These are phyloP conservation scores for Heliconius hortense DNA, from an alignment of 2,888 invertebrate species.

Conservation along the genomic window DNA sequence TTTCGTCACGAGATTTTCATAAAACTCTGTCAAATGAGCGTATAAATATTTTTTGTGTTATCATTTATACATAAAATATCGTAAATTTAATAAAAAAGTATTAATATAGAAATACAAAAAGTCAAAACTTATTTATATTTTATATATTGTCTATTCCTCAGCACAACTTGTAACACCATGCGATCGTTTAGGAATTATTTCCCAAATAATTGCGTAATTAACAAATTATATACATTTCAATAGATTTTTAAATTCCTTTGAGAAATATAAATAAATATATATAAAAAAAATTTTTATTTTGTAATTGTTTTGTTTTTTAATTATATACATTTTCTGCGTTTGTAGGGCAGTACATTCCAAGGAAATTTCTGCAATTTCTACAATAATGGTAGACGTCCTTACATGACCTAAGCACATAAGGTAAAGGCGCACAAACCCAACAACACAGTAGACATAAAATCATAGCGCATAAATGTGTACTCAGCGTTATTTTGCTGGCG, in stretches of 20 bases:
- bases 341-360: conserved; percentile 74
- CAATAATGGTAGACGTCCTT: conserved; percentile 77
- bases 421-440: conserved; percentile 73
- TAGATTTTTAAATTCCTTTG: not conserved
- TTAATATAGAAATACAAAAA: not conserved
- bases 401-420: conserved; percentile 71
- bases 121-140: not conserved
- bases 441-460: conserved; percentile 70
- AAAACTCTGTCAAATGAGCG: not conserved
- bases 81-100: not conserved
- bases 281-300: not conserved
- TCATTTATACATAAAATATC: not conserved
- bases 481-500: conserved; percentile 63
- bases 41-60: conserved; percentile 18
- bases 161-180: conserved; percentile 32
- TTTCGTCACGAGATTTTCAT: conserved; percentile 23
- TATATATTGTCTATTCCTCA: not conserved
- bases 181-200: conserved; percentile 27
- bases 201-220: not conserved
- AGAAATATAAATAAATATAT: not conserved
- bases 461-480: conserved; percentile 71
- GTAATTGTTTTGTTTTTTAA: not conserved
- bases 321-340: conserved; percentile 57
- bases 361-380: conserved; percentile 66
- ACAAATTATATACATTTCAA: not conserved